Evolutionary conservation across 1,140 invertebrate genomes (phyloP), one percentile per base, ranked within the genome.

Genomic region (Bombus ignitus): DNA sequence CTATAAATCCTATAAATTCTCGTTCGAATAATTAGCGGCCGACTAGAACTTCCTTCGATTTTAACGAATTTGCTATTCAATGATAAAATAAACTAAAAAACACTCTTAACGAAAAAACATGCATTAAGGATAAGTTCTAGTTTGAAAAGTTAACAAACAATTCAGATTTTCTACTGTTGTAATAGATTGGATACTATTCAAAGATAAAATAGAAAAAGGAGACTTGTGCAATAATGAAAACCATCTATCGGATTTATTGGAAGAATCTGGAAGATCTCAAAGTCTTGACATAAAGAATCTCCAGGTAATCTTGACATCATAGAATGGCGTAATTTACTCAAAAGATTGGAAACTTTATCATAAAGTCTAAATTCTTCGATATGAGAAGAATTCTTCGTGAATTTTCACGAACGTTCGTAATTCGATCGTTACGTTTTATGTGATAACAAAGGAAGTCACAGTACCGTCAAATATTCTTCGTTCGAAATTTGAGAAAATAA

Each of bases 1-100:
- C 47, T 72, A 47, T 37, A 81, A 72, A 81, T 81, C 79, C 28
- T 12, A 59, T 42, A 57, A 81, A 72, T 59, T 57, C 44, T 25
- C 28, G 53, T 18, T 32, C 10, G 42, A 37, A 44, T 39, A 62
- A 83, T 66, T 53, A 22, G 35, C 47, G 53, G 3, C n/a, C 28
- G 25, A 59, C 18, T 73, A 4, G 4, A 28, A 62, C 5, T n/a
- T n/a, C 28, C 28, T 62, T n/a, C 59, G 28, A 62, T 62, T 62
- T n/a, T 13, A 13, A 62, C 28, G 28, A n/a, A 28, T 62, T 62
- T 12, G 22, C 3, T 62, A 28, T 53, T 8, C 6, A 18, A 53
- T 18, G 47, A 53, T 53, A 22, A 53, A 53, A 53, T 53, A 22
- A 53, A 22, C 18, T 53, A 53, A 53, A 53, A 53, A 22, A 53